Base-by-base conservation (phyloP, 1,140 invertebrate genomes). In the Temnothorax nylanderi region DNA sequence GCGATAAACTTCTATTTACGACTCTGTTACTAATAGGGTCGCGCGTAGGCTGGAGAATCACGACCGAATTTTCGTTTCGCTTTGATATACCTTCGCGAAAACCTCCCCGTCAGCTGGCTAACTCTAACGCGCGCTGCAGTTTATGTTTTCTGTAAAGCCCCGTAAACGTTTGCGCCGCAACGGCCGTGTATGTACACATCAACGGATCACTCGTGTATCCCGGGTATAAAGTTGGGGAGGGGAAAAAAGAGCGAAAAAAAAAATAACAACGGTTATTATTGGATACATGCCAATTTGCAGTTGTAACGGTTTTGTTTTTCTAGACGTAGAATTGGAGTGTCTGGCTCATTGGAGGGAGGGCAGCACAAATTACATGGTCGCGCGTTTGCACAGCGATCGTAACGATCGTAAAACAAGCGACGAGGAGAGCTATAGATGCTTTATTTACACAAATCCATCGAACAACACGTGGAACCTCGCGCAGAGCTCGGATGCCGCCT, bases 281-380 rank as follows among this genome's bases (percentile, higher is more conserved):
- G 80, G 82, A 54, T 85, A 77, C 75, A 65, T 80, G 47, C 47
- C 75, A 85, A 85, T 85, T 78, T 85, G 47, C 47, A 76, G 72
- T 74, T 44, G 58, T 44, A 51, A 84, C 69, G 77, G 54, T 54
- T 26, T 54, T 77, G 26, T 64, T 32, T 90, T 92, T 89, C 60
- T 78, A 98, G 98, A 97, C 78, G 97, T 98, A 93, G 98, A 98
- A 94, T 94, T 98, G 41, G 96, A 97, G 91, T 98, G 98, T 92
- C 94, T 98, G 60, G 98, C 97, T 0, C 97, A 96, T 18, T 98
- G 98, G 98, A 98, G 97, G 93, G 98, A 98, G 93, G 98, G 98
- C 58, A 98, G 97, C 72, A 96, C 97, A 10, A 96, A 97, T 85
- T 98, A 98, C 94, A 95, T 98, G 49, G 97, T 98, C 56, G 98